Evolutionary conservation across 2,113 vertebrate species (phyloP).

Genomic region (Bettongia penicillata): DNA sequence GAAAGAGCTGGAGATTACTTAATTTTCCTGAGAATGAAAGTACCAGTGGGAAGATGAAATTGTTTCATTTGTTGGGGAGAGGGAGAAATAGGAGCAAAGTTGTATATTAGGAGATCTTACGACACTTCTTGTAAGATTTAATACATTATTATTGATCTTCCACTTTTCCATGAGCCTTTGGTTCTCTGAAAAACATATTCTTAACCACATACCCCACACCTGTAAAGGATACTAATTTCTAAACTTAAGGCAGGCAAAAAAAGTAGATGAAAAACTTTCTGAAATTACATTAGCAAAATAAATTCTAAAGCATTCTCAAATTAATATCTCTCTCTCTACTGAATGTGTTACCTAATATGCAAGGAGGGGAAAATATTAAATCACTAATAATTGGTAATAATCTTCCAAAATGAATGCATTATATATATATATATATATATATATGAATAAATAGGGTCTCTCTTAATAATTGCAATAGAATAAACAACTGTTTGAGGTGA

Average conservation of each 20-base stretch:
- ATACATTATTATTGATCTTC: not conserved
- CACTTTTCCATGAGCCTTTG: not conserved
- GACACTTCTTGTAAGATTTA: not conserved
- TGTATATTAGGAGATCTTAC: not conserved
- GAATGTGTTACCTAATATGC: slow-evolving; percentile 58
- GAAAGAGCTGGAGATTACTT: slow-evolving; percentile 13
- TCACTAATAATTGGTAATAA: slow-evolving; percentile 72
- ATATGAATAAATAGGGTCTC: slow-evolving; percentile 66
- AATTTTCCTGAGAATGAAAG: slow-evolving; percentile 26
- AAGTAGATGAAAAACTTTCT: slow-evolving; percentile 28
- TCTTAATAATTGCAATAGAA: slow-evolving; percentile 26
- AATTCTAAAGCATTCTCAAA: slow-evolving; percentile 46
- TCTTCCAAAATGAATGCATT: slow-evolving; percentile 67
- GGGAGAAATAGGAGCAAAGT: not conserved
- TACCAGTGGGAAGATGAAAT: not conserved
- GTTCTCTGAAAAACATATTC: not conserved
- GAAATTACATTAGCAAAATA: slow-evolving; percentile 53
- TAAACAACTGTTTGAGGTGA: slow-evolving; percentile 68
- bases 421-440: slow-evolving; percentile 48
- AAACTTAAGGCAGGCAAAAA: slow-evolving; percentile 28
- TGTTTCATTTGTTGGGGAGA: not conserved
- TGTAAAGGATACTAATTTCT: slow-evolving; percentile 50
- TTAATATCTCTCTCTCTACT: slow-evolving; percentile 50
- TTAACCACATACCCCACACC: not conserved
- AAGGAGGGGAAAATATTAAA: slow-evolving; percentile 68